Evolutionary conservation across 2,888 invertebrate species (phyloP).

Genomic region (Dione juno): DNA sequence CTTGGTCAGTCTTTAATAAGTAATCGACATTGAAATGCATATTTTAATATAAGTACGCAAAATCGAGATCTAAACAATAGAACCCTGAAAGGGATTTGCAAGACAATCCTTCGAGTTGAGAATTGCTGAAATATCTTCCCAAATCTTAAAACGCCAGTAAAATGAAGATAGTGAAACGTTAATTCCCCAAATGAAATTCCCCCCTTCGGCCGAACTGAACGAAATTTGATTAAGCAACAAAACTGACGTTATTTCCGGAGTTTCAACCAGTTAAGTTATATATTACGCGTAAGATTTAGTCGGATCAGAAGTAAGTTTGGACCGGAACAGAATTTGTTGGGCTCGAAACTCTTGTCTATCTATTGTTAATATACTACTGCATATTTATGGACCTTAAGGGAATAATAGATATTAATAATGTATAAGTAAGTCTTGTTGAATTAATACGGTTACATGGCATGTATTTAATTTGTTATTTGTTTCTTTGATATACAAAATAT

Average conservation of each 20-base stretch:
- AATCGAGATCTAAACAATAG: slow-evolving; percentile 36
- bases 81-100: slow-evolving; percentile 34
- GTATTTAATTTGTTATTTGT: no score
- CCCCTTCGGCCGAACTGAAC: slow-evolving; percentile 61
- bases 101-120: slow-evolving; percentile 41
- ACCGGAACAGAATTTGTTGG: slow-evolving; percentile 31
- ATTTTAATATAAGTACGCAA: slow-evolving; percentile 27
- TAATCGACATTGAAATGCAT: slow-evolving; percentile 24
- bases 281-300: slow-evolving; percentile 38
- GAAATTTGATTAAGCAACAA: slow-evolving; percentile 79
- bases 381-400: slow-evolving; percentile 29
- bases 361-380: slow-evolving; percentile 14
- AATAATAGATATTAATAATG: slow-evolving; percentile 1
- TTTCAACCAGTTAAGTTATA: slow-evolving; percentile 43
- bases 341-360: slow-evolving; percentile 18
- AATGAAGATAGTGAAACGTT: slow-evolving; percentile 76
- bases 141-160: slow-evolving; percentile 63
- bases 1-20: neutral
- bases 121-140: slow-evolving; percentile 52
- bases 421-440: neutral
- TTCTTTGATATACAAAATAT: no score
- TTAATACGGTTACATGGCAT: no score
- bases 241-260: slow-evolving; percentile 69
- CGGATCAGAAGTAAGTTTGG: slow-evolving; percentile 32
- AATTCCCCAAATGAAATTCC: slow-evolving; percentile 75